A percentile compares a stretch with the other conserved stretches of the same genome.
Conservation (phyloP, 1,140 invertebrate species). For the Chionoecetes opilio region DNA sequence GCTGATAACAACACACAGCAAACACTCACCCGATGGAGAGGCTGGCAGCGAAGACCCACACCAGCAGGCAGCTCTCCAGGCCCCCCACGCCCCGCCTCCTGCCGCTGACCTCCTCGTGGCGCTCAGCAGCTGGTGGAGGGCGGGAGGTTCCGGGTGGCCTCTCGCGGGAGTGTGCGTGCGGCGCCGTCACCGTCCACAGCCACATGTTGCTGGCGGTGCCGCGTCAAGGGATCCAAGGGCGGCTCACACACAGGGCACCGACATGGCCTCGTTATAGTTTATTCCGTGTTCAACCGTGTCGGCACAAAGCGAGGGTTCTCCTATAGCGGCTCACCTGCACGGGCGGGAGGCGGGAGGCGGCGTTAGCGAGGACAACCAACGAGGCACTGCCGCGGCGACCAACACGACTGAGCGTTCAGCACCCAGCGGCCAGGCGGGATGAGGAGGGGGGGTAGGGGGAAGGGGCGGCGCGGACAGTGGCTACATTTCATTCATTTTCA, state of each 20-base stretch:
- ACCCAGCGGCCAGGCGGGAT: not conserved
- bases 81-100: not conserved
- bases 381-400: not conserved
- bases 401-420: not conserved
- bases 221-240: not conserved
- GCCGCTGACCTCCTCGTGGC: not conserved
- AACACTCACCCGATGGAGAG: slow-evolving; percentile 49
- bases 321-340: not conserved
- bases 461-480: not conserved
- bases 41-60: slow-evolving; percentile 34
- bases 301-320: not conserved
- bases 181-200: not conserved
- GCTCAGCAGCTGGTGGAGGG: not conserved
- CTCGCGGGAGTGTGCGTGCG: not conserved
- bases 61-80: not conserved
- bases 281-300: not conserved
- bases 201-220: not conserved
- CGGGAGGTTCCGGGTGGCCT: not conserved
- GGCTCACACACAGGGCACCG: not conserved
- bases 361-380: not conserved
- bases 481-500: not conserved
- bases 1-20: not conserved
- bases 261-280: not conserved
- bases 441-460: not conserved
- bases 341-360: not conserved